Evolutionary conservation across 2,113 vertebrate genomes (phyloP).

Genomic region (Phyllostomus hastatus): DNA sequence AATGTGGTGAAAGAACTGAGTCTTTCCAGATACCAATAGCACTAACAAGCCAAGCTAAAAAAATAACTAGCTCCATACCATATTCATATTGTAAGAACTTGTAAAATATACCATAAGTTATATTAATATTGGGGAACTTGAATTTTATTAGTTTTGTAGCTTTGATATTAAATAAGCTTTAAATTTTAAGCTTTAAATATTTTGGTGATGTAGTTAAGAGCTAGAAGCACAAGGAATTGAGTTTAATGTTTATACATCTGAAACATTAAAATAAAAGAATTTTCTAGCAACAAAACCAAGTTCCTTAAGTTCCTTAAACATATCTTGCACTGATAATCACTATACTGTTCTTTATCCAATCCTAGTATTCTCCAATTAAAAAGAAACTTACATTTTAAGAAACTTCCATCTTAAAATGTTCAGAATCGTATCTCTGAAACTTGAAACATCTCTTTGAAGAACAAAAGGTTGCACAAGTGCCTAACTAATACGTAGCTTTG

Average conservation of each 20-base stretch:
- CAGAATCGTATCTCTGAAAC: neutral
- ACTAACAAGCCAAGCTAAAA: neutral
- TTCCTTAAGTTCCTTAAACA: neutral
- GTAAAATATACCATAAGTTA: neutral
- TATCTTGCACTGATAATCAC: neutral
- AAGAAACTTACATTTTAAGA: neutral
- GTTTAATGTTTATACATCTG: neutral
- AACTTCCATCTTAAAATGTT: constrained; percentile 11
- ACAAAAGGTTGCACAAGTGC: neutral
- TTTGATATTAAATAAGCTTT: neutral
- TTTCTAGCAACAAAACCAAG: constrained; percentile 9
- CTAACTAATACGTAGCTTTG: neutral
- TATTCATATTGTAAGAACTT: neutral
- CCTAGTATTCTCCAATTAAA: neutral
- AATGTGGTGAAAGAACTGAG: neutral
- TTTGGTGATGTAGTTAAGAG: neutral
- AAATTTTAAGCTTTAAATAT: neutral
- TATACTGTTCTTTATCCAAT: neutral
- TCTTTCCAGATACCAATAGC: neutral
- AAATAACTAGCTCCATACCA: neutral
- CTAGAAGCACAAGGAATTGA: neutral
- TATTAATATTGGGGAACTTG: neutral
- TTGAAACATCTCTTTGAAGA: constrained; percentile 1
- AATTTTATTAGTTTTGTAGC: neutral
- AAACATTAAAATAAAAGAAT: constrained; percentile 24